A percentile compares a stretch with the other conserved stretches of the same genome.
These are phyloP conservation scores for Drosophila watanabei DNA, from an alignment of 1,140 invertebrate genomes.

Conservation along the genomic window DNA sequence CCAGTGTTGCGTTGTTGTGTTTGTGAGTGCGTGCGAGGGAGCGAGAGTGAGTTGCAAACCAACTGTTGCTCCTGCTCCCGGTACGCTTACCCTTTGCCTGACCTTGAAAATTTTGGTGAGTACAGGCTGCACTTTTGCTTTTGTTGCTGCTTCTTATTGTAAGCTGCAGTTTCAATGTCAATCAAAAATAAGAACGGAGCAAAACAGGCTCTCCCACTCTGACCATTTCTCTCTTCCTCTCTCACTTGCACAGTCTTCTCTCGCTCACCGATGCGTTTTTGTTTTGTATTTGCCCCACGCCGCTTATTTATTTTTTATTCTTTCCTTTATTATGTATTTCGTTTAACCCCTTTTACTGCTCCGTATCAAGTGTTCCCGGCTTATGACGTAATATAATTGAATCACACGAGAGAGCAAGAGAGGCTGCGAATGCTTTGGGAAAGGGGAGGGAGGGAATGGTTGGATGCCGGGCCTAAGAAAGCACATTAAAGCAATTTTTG, in stretches of 20 bases:
- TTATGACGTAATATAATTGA: constrained; percentile 71
- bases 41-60: constrained; percentile 35
- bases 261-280: constrained; percentile 3
- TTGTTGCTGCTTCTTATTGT: constrained; percentile 45
- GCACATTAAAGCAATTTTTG: constrained; percentile 42
- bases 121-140: constrained; percentile 67
- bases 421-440: not conserved
- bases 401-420: constrained; percentile 25
- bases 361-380: constrained; percentile 59
- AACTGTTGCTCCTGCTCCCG: constrained; percentile 64
- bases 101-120: constrained; percentile 64
- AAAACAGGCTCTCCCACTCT: constrained; percentile 38
- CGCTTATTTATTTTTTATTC: constrained; percentile 33
- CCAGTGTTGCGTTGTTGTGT: not conserved
- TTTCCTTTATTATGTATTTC: constrained; percentile 43
- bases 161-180: constrained; percentile 77
- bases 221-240: not conserved
- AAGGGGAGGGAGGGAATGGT: not conserved
- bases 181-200: constrained; percentile 28
- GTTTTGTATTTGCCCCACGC: constrained; percentile 31
- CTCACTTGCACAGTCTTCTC: not conserved
- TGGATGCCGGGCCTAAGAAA: constrained; percentile 35
- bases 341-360: constrained; percentile 54
- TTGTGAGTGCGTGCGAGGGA: not conserved
- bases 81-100: constrained; percentile 65